Conservation (phyloP, 2,888 invertebrate species). For the Oligia fasciuncula region DNA sequence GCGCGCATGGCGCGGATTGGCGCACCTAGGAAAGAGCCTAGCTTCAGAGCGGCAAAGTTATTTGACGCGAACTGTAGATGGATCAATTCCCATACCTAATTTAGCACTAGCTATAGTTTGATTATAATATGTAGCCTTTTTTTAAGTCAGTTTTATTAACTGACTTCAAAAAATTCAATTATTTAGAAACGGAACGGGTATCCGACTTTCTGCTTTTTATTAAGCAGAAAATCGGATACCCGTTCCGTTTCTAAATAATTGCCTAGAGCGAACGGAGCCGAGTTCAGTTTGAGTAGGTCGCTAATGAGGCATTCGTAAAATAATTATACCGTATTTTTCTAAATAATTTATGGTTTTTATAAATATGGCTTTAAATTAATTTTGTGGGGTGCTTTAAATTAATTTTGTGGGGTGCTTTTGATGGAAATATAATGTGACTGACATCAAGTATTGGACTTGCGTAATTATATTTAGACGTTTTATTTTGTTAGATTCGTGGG, state of each 20-base stretch:
- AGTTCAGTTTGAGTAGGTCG: conserved; percentile 22
- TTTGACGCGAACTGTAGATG: too few species aligned
- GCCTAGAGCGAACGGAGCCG: conserved; percentile 10
- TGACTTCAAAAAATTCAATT: too few species aligned
- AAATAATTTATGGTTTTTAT: conserved; percentile 31
- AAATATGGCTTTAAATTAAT: conserved; percentile 34
- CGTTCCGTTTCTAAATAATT: conserved; percentile 46
- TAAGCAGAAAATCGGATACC: conserved; percentile 12
- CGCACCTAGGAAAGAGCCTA: too few species aligned
- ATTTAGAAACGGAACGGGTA: too few species aligned
- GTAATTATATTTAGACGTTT: conserved; percentile 21
- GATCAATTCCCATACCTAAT: too few species aligned
- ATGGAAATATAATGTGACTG: conserved; percentile 30
- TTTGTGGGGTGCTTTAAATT: conserved; percentile 25
- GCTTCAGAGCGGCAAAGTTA: too few species aligned
- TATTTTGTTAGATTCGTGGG: neutral
- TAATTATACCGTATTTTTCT: conserved; percentile 15
- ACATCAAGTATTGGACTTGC: conserved; percentile 17
- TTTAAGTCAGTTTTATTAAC: neutral
- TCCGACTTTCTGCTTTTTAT: too few species aligned
- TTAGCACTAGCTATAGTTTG: too few species aligned
- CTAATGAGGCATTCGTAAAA: conserved; percentile 52
- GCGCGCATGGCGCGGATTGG: too few species aligned
- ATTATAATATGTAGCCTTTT: too few species aligned
- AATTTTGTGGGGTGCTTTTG: conserved; percentile 25